These are phyloP conservation scores for Cyanocitta stelleri DNA, from an alignment of 2,113 vertebrate species.

Conservation along the genomic window DNA sequence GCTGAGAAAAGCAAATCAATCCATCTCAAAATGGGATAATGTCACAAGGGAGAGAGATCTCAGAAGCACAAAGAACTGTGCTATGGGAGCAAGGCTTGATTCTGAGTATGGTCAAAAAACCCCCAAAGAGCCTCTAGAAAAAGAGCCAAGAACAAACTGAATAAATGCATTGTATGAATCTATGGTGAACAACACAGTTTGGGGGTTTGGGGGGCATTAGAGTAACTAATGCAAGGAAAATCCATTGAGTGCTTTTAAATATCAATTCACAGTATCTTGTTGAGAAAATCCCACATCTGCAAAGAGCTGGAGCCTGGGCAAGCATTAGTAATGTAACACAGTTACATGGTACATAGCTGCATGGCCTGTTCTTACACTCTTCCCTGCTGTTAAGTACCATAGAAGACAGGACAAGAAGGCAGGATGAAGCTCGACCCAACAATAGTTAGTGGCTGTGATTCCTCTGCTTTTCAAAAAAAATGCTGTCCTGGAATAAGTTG, in stretches of 20 bases:
- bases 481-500: not conserved
- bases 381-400: not conserved
- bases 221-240: not conserved
- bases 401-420: not conserved
- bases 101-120: not conserved
- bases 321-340: not conserved
- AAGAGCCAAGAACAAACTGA: not conserved
- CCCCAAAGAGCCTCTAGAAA: not conserved
- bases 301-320: not conserved
- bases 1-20: not conserved
- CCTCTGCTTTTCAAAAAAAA: not conserved
- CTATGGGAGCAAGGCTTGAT: not conserved
- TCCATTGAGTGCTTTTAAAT: not conserved
- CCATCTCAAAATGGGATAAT: not conserved
- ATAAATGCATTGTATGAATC: not conserved
- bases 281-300: not conserved
- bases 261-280: not conserved
- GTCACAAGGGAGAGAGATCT: not conserved
- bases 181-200: not conserved
- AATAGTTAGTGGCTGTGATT: not conserved
- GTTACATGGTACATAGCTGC: not conserved
- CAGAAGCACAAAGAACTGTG: not conserved
- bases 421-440: not conserved
- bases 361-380: not conserved
- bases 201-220: not conserved